Evolutionary conservation across 2,113 vertebrate species (phyloP).

Genomic region (Mirounga angustirostris): DNA sequence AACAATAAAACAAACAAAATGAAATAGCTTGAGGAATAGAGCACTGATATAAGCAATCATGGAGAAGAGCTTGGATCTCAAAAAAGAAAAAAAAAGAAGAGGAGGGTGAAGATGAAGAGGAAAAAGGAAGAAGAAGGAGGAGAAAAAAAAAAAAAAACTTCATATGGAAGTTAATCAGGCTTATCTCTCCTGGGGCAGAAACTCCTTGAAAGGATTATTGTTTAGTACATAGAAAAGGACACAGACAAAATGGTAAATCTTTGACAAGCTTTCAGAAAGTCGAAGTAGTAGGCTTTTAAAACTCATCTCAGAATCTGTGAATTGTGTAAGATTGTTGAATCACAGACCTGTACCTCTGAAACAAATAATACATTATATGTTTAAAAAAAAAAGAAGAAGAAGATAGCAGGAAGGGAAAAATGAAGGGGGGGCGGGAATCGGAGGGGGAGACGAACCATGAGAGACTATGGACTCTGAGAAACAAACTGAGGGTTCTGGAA

Average conservation of each 20-base stretch:
- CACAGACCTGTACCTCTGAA: no score
- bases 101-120: no score
- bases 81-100: background rate
- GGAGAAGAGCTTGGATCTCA: background rate
- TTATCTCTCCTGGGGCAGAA: background rate
- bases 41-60: background rate
- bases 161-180: background rate
- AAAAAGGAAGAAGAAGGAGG: no score
- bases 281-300: background rate
- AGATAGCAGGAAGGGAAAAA: no score
- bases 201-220: background rate
- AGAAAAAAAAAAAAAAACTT: background rate
- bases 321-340: no score
- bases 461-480: no score
- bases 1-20: background rate
- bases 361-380: no score
- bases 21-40: background rate
- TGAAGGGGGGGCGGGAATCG: no score
- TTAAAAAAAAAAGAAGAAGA: no score
- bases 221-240: background rate
- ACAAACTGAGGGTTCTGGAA: no score
- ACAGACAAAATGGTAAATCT: background rate
- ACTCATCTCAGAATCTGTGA: background rate
- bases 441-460: no score
- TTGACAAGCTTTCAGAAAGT: conserved; percentile 17